These are phyloP conservation scores for Rhabditophanes sp. DNA, from an alignment of 2,888 invertebrate species.

Conservation along the genomic window DNA sequence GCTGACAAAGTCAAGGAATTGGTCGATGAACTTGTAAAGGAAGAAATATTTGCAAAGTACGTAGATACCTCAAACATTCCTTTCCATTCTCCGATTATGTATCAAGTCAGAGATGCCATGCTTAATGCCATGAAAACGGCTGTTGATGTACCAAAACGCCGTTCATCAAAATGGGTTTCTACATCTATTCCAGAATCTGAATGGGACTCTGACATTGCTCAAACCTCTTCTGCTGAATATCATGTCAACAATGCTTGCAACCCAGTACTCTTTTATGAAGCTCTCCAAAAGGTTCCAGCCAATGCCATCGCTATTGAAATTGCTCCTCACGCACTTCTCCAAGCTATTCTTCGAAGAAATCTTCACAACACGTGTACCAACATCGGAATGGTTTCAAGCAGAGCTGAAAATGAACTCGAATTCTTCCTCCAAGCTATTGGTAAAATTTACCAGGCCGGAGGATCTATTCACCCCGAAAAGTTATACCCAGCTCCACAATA, in stretches of 20 bases:
- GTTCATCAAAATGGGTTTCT: constrained; percentile 71
- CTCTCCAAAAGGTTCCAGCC: constrained; percentile 63
- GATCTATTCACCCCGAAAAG: constrained; percentile 58
- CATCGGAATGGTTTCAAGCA: constrained; percentile 64
- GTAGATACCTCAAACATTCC: constrained; percentile 74
- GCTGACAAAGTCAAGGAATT: background rate
- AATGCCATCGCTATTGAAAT: constrained; percentile 74
- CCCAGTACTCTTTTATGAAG: constrained; percentile 53
- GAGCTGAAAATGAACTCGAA: constrained; percentile 59
- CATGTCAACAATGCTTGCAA: constrained; percentile 52
- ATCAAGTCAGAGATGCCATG: constrained; percentile 65
- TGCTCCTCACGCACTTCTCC: constrained; percentile 78
- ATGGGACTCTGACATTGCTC: constrained; percentile 59
- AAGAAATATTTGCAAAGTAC: constrained; percentile 49
- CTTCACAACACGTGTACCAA: constrained; percentile 59
- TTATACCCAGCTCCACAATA: constrained; percentile 60
- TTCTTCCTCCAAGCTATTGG: constrained; percentile 61
- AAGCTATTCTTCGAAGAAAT: constrained; percentile 77
- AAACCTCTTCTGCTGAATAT: constrained; percentile 74
- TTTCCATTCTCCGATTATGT: constrained; percentile 82
- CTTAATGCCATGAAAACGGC: constrained; percentile 35
- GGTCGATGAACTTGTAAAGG: constrained; percentile 45
- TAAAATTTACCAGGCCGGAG: constrained; percentile 66
- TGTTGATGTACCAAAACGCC: constrained; percentile 23
- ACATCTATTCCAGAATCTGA: constrained; percentile 70